Evolutionary conservation across 2,888 invertebrate species (phyloP).

Genomic region (Trachelus tabidus): DNA sequence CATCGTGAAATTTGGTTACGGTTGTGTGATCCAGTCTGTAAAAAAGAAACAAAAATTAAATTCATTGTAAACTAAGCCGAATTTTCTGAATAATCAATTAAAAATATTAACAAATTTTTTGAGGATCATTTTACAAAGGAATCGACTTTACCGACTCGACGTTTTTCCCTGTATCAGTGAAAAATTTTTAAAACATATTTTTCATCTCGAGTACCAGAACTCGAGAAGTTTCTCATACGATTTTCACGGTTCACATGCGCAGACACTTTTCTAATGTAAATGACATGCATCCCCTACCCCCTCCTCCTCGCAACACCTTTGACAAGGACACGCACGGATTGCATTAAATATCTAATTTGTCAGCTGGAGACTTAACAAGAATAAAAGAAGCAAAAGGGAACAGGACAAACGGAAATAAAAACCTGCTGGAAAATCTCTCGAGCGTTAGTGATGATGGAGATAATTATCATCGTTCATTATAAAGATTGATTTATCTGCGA

Average conservation of each 20-base stretch:
- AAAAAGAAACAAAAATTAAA: background rate
- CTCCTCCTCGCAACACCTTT: background rate
- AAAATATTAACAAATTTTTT: background rate
- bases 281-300: background rate
- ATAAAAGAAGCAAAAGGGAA: slow-evolving; percentile 11
- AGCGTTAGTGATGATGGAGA: slow-evolving; percentile 9
- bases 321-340: background rate
- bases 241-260: background rate
- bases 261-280: background rate
- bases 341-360: background rate
- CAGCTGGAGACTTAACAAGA: background rate
- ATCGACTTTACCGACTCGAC: background rate
- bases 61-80: background rate
- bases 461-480: background rate
- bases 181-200: background rate
- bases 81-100: background rate
- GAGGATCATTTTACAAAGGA: background rate
- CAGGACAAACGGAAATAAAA: slow-evolving; percentile 1
- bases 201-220: background rate
- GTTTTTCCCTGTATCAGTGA: background rate
- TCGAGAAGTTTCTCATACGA: background rate
- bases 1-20: no score
- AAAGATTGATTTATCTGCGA: background rate
- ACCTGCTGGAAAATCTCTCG: slow-evolving; percentile 7
- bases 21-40: background rate